phyloP scores from a whole-genome alignment of 2,888 invertebrate species.

The Nasonia oneida region DNA sequence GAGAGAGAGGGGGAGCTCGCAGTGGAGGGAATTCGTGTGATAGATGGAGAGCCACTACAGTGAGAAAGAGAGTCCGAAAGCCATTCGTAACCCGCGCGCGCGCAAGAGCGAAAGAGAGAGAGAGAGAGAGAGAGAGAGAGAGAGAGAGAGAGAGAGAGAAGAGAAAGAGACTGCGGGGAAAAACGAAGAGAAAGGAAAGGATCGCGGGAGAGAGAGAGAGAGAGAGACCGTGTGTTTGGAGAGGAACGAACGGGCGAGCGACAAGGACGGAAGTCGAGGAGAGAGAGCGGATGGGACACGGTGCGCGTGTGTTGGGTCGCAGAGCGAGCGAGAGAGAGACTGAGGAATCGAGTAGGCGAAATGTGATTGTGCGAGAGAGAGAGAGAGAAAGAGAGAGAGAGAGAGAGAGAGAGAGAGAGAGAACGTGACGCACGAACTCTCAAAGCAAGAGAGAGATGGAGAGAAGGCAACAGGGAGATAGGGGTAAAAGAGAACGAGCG shows the following conservation, averaged over 20 bases:
- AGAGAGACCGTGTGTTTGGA: constrained; percentile 34
- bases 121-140: constrained; percentile 22
- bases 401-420: constrained; percentile 41
- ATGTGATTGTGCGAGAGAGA: constrained; percentile 42
- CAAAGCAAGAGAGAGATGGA: constrained; percentile 53
- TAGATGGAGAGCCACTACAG: constrained; percentile 58
- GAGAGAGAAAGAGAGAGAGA: too few relatives aligned
- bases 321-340: constrained; percentile 31
- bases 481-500: constrained; percentile 54
- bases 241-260: constrained; percentile 53
- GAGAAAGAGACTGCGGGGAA: constrained; percentile 38
- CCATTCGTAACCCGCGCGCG: constrained; percentile 34
- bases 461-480: constrained; percentile 51
- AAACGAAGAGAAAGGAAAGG: constrained; percentile 57
- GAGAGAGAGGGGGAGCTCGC: constrained; percentile 51
- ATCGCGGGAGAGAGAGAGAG: constrained; percentile 32
- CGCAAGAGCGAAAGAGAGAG: constrained; percentile 11
- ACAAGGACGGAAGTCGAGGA: constrained; percentile 57
- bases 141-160: constrained; percentile 16
- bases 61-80: constrained; percentile 61
- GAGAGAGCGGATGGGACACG: constrained; percentile 50
- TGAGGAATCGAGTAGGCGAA: constrained; percentile 55
- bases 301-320: constrained; percentile 21
- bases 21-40: constrained; percentile 58
- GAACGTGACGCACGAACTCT: constrained; percentile 45